A percentile compares a stretch with the other conserved stretches of the same genome.
phyloP scores from a whole-genome alignment of 2,113 vertebrate species.

The Ceratotherium simum region DNA sequence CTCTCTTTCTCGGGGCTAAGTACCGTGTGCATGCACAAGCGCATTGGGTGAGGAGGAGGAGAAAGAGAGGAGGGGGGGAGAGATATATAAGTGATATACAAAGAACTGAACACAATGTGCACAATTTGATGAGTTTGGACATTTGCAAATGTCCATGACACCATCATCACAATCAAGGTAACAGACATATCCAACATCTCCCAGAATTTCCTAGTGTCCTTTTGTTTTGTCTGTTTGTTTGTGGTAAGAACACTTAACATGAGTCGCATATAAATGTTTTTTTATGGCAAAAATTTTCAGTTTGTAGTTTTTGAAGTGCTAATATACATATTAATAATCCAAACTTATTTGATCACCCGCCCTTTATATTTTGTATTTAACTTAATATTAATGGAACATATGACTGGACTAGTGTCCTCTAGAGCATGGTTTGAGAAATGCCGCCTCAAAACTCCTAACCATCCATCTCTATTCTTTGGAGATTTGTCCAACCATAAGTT shows the following conservation, averaged over 20 bases:
- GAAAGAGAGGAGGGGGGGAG: no score
- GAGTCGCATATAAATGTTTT: neutral
- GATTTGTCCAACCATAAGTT: neutral
- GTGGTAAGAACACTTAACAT: neutral
- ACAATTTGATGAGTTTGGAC: neutral
- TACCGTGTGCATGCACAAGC: no score
- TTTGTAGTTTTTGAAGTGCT: neutral
- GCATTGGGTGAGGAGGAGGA: neutral
- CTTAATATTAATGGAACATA: neutral
- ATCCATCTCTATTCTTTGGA: neutral
- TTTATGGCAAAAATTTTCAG: neutral
- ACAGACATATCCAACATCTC: neutral
- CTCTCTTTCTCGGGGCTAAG: neutral
- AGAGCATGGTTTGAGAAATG: neutral
- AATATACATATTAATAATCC: neutral
- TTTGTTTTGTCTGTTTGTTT: neutral
- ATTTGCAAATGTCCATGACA: neutral
- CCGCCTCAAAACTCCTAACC: neutral
- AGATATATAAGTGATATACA: neutral
- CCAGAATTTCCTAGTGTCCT: neutral
- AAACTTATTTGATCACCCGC: neutral
- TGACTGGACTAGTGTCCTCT: neutral
- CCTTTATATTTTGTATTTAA: neutral
- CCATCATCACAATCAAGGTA: neutral
- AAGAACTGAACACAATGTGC: neutral